Conservation (phyloP, 1,140 invertebrate genomes). For the Tetranychus urticae region DNA sequence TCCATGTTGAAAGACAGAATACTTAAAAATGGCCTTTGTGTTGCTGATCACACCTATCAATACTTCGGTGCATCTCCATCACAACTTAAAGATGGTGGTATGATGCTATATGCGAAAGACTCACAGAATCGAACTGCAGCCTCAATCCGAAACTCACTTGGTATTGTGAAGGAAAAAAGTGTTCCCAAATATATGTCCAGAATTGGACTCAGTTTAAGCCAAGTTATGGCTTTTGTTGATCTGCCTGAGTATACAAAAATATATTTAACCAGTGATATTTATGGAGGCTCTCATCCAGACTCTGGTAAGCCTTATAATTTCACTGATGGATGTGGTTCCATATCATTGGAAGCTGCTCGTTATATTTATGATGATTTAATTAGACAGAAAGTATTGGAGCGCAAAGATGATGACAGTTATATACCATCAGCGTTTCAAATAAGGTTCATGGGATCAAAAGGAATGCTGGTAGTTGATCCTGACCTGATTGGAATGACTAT, state of each 20-base stretch:
- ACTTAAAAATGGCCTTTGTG: not conserved
- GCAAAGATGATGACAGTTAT: not conserved
- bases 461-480: constrained; percentile 12
- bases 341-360: constrained; percentile 10
- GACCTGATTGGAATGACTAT: constrained; percentile 5
- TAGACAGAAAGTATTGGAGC: not conserved
- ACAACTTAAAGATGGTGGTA: constrained; percentile 17
- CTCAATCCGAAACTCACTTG: constrained; percentile 12
- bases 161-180: constrained; percentile 14
- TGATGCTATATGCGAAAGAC: constrained; percentile 16
- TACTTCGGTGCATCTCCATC: constrained; percentile 17
- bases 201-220: constrained; percentile 25
- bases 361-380: constrained; percentile 5
- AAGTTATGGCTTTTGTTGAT: constrained; percentile 41
- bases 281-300: constrained; percentile 1
- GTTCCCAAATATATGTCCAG: constrained; percentile 18
- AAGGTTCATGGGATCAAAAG: constrained; percentile 14
- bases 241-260: constrained; percentile 26
- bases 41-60: constrained; percentile 14
- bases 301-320: constrained; percentile 12
- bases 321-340: constrained; percentile 16
- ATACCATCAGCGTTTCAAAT: constrained; percentile 13
- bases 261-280: constrained; percentile 4
- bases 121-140: constrained; percentile 1
- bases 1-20: no score